phyloP scores from a whole-genome alignment of 2,888 invertebrate genomes.

The Sarcophaga caerulescens region DNA sequence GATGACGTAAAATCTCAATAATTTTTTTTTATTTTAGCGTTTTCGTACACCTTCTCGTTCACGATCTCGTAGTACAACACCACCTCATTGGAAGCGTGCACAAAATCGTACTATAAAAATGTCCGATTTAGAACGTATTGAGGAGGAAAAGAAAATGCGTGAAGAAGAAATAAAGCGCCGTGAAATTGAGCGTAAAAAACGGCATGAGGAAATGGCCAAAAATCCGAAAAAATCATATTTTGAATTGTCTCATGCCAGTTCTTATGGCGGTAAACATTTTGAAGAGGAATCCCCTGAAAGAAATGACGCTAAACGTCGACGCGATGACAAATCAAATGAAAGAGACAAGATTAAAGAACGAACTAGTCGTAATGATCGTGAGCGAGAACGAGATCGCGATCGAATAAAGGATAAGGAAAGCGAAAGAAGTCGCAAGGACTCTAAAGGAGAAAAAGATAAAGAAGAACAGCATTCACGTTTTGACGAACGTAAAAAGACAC shows the following conservation, averaged over 20 bases:
- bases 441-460: constrained; percentile 62
- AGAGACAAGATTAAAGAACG: constrained; percentile 64
- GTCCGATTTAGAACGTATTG: constrained; percentile 89
- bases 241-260: constrained; percentile 81
- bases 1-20: background rate
- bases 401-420: constrained; percentile 53
- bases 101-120: constrained; percentile 92
- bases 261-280: constrained; percentile 77
- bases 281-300: constrained; percentile 77
- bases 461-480: constrained; percentile 50
- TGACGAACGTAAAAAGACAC: constrained; percentile 64
- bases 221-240: constrained; percentile 80
- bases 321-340: constrained; percentile 76
- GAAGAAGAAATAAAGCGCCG: constrained; percentile 84
- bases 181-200: constrained; percentile 82
- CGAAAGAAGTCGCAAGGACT: constrained; percentile 49
- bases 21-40: constrained; percentile 82
- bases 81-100: constrained; percentile 96
- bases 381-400: constrained; percentile 66
- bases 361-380: constrained; percentile 65
- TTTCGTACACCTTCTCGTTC: constrained; percentile 91
- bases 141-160: constrained; percentile 85
- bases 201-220: constrained; percentile 82
- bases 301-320: constrained; percentile 72
- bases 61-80: constrained; percentile 93